Conservation (phyloP, 2,888 invertebrate genomes). For the Pachymerium ferrugineum region DNA sequence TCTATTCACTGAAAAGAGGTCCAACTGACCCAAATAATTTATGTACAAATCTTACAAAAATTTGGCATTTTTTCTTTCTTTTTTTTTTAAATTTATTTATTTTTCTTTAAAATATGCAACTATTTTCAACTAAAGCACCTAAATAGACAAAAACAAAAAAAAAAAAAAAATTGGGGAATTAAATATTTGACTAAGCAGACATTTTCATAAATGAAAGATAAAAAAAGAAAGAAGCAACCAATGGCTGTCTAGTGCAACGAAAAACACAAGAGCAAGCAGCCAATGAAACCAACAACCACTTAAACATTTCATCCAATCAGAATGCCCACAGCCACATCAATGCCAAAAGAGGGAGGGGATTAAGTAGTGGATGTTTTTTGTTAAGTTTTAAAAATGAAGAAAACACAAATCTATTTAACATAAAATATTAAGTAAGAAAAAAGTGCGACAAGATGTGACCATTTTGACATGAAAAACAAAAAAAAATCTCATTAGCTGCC, state of each 20-base stretch:
- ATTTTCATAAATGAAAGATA: background rate
- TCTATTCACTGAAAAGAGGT: background rate
- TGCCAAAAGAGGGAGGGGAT: background rate
- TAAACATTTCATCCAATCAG: background rate
- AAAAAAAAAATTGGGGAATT: background rate
- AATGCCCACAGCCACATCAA: too few relatives aligned
- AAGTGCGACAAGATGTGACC: background rate
- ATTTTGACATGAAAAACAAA: too few relatives aligned
- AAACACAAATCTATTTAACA: background rate
- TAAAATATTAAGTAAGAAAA: background rate
- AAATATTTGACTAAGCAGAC: background rate
- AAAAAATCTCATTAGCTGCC: background rate
- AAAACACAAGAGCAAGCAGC: background rate
- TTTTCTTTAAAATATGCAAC: background rate
- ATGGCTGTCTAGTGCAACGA: background rate
- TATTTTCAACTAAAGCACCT: background rate
- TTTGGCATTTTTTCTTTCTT: background rate
- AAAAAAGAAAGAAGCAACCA: too few relatives aligned
- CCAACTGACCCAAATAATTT: constrained; percentile 13
- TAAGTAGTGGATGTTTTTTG: background rate
- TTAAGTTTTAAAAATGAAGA: background rate
- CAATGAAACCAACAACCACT: background rate
- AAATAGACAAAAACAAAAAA: background rate
- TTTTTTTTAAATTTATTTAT: background rate
- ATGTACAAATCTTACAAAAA: constrained; percentile 3